Evolutionary conservation across 2,888 invertebrate species (phyloP).

Genomic region (Polietes domitor): DNA sequence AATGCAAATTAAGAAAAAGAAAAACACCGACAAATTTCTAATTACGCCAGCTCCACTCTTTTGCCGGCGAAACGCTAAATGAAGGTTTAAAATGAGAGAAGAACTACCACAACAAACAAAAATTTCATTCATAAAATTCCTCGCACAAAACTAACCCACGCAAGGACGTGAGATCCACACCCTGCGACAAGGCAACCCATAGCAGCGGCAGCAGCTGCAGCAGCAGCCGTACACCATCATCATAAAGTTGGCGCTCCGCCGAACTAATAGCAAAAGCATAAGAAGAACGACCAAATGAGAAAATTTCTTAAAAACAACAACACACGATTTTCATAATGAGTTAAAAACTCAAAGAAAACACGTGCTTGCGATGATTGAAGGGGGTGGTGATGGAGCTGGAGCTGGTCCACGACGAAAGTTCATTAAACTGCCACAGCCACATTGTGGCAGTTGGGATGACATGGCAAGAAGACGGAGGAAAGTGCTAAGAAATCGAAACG

Average conservation of each 20-base stretch:
- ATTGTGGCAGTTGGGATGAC: not conserved
- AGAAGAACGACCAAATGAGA: not conserved
- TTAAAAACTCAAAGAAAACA: conserved; percentile 44
- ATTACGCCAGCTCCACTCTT: not conserved
- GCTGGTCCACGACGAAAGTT: not conserved
- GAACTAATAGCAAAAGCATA: not conserved
- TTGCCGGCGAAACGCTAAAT: not conserved
- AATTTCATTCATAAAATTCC: conserved; percentile 54
- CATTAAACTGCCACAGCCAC: not conserved
- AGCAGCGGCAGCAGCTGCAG: too few relatives aligned
- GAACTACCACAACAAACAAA: not conserved
- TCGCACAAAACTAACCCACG: not conserved
- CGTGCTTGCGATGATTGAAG: conserved; percentile 47
- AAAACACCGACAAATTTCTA: not conserved
- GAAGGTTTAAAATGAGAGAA: not conserved
- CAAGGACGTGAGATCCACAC: not conserved
- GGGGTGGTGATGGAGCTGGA: not conserved
- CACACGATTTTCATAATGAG: conserved; percentile 49
- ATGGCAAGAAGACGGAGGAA: not conserved
- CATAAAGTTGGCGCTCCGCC: not conserved
- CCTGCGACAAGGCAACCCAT: not conserved
- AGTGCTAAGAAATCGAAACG: not conserved
- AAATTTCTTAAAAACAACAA: conserved; percentile 21
- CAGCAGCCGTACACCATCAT: not conserved
- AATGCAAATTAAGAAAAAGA: not conserved